A percentile compares a stretch with the other conserved stretches of the same genome.
Evolutionary conservation across 2,888 invertebrate species (phyloP).

Genomic region (Coleophora deauratella): DNA sequence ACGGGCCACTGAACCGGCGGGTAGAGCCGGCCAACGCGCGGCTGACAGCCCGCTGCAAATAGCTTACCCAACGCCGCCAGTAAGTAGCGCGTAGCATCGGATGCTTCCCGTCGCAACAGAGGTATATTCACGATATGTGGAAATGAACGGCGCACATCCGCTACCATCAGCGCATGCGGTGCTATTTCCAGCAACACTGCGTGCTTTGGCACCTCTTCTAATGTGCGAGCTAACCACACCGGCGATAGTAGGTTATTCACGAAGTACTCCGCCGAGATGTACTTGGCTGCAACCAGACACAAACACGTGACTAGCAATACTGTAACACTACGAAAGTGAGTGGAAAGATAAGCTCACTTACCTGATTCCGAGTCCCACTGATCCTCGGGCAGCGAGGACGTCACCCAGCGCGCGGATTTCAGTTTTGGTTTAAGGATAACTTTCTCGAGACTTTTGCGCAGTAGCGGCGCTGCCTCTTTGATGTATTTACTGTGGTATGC

Average conservation of each 20-base stretch:
- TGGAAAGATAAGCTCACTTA: too few species aligned
- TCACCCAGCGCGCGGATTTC: slow-evolving; percentile 90
- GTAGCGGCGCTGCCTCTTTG: slow-evolving; percentile 86
- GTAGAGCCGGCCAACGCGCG: slow-evolving; percentile 79
- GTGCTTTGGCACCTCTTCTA: slow-evolving; percentile 88
- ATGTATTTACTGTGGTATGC: slow-evolving; percentile 97
- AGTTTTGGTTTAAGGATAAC: slow-evolving; percentile 87
- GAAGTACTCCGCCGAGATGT: slow-evolving; percentile 94
- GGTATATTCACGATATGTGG: slow-evolving; percentile 85
- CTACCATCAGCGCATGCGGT: slow-evolving; percentile 95
- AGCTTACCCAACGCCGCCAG: slow-evolving; percentile 76
- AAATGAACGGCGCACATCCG: slow-evolving; percentile 91
- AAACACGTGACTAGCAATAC: too few species aligned
- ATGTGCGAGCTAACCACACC: slow-evolving; percentile 92
- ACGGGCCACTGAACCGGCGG: slow-evolving; percentile 88
- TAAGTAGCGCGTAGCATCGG: slow-evolving; percentile 83
- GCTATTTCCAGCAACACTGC: slow-evolving; percentile 95
- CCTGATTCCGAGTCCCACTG: slow-evolving; percentile 79
- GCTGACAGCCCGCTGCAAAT: slow-evolving; percentile 86
- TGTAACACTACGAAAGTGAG: too few species aligned
- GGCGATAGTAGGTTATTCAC: slow-evolving; percentile 96
- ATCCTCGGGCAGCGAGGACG: slow-evolving; percentile 91
- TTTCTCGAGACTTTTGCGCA: slow-evolving; percentile 83
- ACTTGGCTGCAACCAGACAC: slow-evolving; percentile 73
- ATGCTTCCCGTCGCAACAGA: slow-evolving; percentile 87